Base-by-base conservation (phyloP, 1,140 invertebrate genomes). In the Periplaneta americana region DNA sequence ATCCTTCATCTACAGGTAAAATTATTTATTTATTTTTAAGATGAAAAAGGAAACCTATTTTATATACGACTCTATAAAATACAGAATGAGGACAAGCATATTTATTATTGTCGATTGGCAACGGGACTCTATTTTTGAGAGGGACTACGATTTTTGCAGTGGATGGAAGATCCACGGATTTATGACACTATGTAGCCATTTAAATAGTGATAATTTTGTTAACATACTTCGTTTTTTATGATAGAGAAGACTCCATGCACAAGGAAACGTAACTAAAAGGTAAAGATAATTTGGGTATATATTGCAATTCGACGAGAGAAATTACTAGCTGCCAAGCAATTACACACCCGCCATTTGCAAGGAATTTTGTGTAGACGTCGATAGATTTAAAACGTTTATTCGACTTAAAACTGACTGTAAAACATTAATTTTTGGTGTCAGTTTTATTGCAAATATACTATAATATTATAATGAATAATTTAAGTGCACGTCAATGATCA, bases 321-420 rank as follows among this genome's bases (percentile, higher is more conserved):
- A 66, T 66, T 66, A 66, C 5, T 66, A 28, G 22, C 28, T 66
- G 48, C 22, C 34, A 31, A 31, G 35, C 28, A 81, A 81, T 81
- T 77, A 77, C 66, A 35, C 75, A 78, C 81, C 81, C 81, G 81
- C 81, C 81, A 81, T 81, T 81, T 81, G 81, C 81, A 81, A 78
- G 81, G 34, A 81, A 81, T 78, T 81, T 75, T 77, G 37, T 37
- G 81, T 57, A 39, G 32, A 57, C 34, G 32, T 48, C 34, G 81
- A 78, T 74, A 34, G 22, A 13, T 80, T 80, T 80, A 11, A 35
- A 66, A 80, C 2, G 79, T 80, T 66, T 80, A 48, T 80, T 35
- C 66, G 76, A 28, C 17, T 78, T 22, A 78, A 78, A 36, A 78
- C 48, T 66, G 48, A 66, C 48, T n/a, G 48, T 66, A 28, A 66